Evolutionary conservation across 2,888 invertebrate genomes (phyloP), one percentile per base, ranked within the genome.

Genomic region (Thecocarcelia acutangulata): DNA sequence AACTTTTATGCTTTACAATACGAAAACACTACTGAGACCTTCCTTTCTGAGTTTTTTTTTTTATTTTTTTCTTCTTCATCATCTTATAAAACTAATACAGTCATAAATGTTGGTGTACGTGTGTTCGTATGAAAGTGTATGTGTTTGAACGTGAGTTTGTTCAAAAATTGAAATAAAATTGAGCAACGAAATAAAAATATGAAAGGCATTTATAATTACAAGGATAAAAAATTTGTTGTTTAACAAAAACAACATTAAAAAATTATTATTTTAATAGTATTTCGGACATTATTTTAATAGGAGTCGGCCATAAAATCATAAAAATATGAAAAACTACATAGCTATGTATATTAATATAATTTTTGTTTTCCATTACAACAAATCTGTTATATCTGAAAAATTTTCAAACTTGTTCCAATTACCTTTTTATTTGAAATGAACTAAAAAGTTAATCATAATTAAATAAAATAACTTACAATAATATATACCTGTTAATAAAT

Each of bases 1-100:
- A 87, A 88, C 88, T 88, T 75, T 69, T 74, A 74, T 80, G 80
- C 52, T 78, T 74, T 74, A 78, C 78, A 78, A 75, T 63, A 76
- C 44, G 56, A 58, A 42, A 68, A 42, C 48, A 42, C 46, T 8
- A 28, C 24, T 17, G 28, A 66, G 28, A 68, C 59, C 75, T 58
- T 74, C 40, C 42, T 52, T 46, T 33, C 52, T 46, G 9, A 3
- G 1, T 19, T 21, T 8, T 19, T 11, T 19, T n/a, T 24, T 24
- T 19, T 21, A 9, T 19, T 11, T 19, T n/a, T 24, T 24, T 66
- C n/a, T n/a, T 61, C 17, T 44, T 64, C 33, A 19, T 50, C n/a
- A 33, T 46, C 1, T 19, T 63, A 42, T 33, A 33, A 33, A 33
- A 33, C 33, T 3, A 33, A 33, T 33, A 33, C 33, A 33, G 33